These are phyloP conservation scores for Serranus cabrilla DNA, from an alignment of 2,797 vertebrate species.

Conservation along the genomic window DNA sequence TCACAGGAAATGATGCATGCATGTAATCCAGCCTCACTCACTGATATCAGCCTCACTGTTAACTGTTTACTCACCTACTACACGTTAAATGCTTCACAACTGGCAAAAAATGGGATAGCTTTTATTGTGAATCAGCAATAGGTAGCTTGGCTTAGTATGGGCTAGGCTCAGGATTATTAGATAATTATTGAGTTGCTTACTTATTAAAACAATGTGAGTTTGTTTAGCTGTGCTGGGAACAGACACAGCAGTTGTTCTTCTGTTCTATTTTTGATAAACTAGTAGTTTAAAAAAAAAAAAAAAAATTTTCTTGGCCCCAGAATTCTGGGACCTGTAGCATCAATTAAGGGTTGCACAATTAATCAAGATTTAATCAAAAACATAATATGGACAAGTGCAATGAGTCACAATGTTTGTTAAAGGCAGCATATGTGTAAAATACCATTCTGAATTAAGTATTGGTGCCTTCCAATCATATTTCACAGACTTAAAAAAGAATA, in stretches of 20 bases:
- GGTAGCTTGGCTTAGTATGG: background rate
- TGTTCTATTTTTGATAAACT: background rate
- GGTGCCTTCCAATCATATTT: no score
- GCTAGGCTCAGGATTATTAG: background rate
- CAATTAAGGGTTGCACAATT: no score
- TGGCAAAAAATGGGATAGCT: background rate
- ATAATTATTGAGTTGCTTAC: background rate
- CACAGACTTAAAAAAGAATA: no score
- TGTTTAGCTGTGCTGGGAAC: background rate
- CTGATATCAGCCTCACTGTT: background rate
- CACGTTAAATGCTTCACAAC: background rate
- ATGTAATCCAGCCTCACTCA: background rate
- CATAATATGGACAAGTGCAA: no score
- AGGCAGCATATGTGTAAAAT: no score
- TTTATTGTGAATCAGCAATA: constrained; percentile 1
- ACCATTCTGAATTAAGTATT: no score
- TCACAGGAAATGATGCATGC: background rate
- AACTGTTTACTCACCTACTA: background rate
- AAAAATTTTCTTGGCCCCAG: background rate
- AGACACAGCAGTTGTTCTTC: background rate
- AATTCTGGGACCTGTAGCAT: background rate
- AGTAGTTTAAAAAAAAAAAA: no score
- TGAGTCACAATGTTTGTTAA: no score
- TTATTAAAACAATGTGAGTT: background rate
- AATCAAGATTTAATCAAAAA: no score